Evolutionary conservation across 2,113 vertebrate genomes (phyloP).

Genomic region (Petrocephalus zakoni): DNA sequence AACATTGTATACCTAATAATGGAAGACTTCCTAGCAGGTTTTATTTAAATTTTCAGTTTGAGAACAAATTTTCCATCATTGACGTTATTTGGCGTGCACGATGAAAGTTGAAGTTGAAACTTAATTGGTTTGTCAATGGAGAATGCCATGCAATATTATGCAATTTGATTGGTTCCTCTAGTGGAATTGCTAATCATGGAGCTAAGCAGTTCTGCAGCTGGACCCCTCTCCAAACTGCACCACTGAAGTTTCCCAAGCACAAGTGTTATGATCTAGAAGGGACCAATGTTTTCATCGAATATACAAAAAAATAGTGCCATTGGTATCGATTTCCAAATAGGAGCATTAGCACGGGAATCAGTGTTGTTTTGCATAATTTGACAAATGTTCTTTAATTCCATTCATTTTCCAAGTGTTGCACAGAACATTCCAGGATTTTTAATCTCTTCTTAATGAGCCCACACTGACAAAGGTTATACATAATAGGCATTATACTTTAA

Average conservation of each 20-base stretch:
- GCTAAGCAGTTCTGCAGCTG: not conserved
- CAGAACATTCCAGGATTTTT: slow-evolving; percentile 31
- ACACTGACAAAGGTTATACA: slow-evolving; percentile 35
- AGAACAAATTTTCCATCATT: no score
- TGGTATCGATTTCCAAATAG: slow-evolving; percentile 33
- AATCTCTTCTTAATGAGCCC: slow-evolving; percentile 31
- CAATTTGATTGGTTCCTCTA: no score
- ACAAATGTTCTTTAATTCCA: slow-evolving; percentile 53
- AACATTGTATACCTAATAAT: not conserved
- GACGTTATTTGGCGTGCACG: no score
- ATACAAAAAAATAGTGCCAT: not conserved
- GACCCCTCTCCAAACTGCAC: not conserved
- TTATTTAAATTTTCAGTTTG: no score
- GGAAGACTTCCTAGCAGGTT: not conserved
- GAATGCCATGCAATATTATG: no score
- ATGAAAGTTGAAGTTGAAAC: no score
- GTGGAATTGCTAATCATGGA: not conserved
- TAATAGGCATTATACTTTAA: slow-evolving; percentile 33
- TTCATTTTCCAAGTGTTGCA: slow-evolving; percentile 51
- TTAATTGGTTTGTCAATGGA: no score
- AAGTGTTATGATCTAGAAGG: not conserved
- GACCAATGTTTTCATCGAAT: not conserved
- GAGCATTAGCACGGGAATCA: slow-evolving; percentile 62
- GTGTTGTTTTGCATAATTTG: slow-evolving; percentile 67
- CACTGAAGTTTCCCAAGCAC: not conserved